Evolutionary conservation across 53 echinoderm and acorn worm genomes (phyloP).

Genomic region (Zoroaster sp.): DNA sequence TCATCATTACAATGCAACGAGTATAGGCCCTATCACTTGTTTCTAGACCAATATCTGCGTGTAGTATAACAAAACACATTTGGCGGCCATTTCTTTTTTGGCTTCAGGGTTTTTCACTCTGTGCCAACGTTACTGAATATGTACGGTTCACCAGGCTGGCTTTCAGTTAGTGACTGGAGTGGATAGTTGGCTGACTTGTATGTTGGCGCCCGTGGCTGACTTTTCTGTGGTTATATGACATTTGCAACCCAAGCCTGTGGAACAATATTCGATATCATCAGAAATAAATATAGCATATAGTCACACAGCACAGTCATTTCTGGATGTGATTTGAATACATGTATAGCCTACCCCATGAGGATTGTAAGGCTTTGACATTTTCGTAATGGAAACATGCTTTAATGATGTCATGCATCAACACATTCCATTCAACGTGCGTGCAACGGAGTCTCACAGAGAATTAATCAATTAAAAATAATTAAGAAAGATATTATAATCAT

Average conservation of each 20-base stretch:
- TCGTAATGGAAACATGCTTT: not conserved
- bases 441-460: not conserved
- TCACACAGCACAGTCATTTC: not conserved
- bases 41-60: not conserved
- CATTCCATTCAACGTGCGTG: not conserved
- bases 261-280: not conserved
- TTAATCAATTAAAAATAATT: not conserved
- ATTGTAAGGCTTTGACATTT: not conserved
- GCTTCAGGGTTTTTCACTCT: not conserved
- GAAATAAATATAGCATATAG: not conserved
- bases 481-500: not conserved
- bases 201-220: not conserved
- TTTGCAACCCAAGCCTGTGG: not conserved
- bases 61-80: not conserved
- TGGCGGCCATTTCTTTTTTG: not conserved
- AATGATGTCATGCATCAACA: not conserved
- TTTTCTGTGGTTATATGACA: not conserved
- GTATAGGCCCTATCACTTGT: not conserved
- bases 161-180: not conserved
- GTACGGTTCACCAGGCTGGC: not conserved
- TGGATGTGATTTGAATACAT: not conserved
- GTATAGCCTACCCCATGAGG: not conserved
- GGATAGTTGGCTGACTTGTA: no score
- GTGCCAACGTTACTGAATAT: conserved; percentile 32
- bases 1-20: not conserved